Evolutionary conservation across 1,140 invertebrate genomes (phyloP), one percentile per base, ranked within the genome.

Genomic region (Potamilus streckersoni): DNA sequence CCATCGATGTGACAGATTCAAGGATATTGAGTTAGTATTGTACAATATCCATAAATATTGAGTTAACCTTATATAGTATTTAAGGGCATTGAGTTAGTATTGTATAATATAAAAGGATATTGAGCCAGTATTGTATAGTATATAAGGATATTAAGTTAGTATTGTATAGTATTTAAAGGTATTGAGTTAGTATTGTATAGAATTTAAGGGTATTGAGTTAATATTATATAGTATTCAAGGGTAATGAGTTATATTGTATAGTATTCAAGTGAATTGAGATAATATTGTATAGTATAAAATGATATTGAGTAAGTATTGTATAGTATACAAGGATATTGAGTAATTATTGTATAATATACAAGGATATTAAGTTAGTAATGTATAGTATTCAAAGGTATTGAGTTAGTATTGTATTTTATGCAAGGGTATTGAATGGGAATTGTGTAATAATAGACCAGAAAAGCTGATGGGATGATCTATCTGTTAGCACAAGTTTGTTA

Each of bases 1-100:
- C 0, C 92, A 94, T 66, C 94, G 95, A 68, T 98, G 96, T 85
- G 90, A 90, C 31, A 91, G 95, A 4, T 94, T 96, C 88, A 91
- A 68, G 31, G 78, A 79, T 63, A 79, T 71, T 63, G 79, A 80
- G 86, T 87, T 80, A 80, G 82, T 82, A 17, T 20, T 20, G 49
- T n/a, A 49, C 17, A 17, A 1, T 59, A 20, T 31, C n/a, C 5
- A 19, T 6, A 15, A 23, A 2, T 23, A 31, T 71, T 66, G 80
- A 80, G 86, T 87, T 80, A 79, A 81, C 81, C 14, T 20, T 20
- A 49, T n/a, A 49, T 49, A 17, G 12, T 31, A 20, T 31, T 19
- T 6, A 19, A 19, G n/a, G 56, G 56, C 16, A 31, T 71, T 66
- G 80, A 80, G 86, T 86, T 80, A 80, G 82, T 82, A 17, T 20